These are phyloP conservation scores for Tragelaphus strepsiceros DNA, from an alignment of 2,113 vertebrate genomes.

Conservation along the genomic window DNA sequence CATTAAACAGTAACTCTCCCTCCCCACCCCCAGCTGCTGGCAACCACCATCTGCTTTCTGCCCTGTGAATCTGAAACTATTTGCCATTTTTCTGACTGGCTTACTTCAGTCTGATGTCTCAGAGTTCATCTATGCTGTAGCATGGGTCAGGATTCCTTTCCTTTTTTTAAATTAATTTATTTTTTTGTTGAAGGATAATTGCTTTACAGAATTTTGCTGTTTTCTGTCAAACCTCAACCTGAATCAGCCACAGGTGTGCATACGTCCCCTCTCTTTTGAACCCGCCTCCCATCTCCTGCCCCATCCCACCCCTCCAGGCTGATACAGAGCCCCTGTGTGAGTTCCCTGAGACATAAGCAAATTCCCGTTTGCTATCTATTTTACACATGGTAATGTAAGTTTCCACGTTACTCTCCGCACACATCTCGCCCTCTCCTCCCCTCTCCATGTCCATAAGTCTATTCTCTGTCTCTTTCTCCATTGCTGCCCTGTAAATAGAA, in stretches of 20 bases:
- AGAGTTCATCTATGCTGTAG: neutral
- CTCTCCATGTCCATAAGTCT: neutral
- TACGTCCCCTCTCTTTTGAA: neutral
- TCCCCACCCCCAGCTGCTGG: neutral
- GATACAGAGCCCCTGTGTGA: neutral
- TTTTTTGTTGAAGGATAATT: neutral
- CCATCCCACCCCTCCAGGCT: neutral
- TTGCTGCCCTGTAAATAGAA: neutral
- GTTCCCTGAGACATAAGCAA: neutral
- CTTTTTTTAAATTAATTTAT: neutral
- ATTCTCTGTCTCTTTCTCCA: neutral
- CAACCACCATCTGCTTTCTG: neutral
- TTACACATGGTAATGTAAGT: neutral
- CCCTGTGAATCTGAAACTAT: neutral
- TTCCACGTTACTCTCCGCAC: fast-evolving
- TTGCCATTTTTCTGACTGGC: neutral
- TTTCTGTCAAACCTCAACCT: neutral
- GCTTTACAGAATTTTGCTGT: neutral
- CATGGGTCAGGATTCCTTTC: neutral
- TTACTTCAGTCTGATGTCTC: neutral
- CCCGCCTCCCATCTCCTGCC: neutral
- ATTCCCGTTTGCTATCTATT: fast-evolving
- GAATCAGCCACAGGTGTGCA: neutral
- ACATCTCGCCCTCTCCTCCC: neutral
- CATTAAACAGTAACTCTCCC: neutral